A percentile compares a stretch with the other conserved stretches of the same genome.
phyloP scores from a whole-genome alignment of 2,113 vertebrate genomes.

The Lepus timidus region DNA sequence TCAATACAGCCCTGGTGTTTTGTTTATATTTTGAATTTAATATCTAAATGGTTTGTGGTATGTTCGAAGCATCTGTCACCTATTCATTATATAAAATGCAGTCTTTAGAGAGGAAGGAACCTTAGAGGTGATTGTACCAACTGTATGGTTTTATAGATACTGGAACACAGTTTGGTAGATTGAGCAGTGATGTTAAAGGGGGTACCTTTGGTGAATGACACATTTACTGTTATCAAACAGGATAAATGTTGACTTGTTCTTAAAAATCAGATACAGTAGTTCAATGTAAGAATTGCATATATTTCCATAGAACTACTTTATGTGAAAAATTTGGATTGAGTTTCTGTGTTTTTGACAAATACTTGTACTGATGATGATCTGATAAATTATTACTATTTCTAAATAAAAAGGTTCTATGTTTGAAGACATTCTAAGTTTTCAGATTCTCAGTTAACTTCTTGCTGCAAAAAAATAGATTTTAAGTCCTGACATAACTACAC shows the following conservation, averaged over 20 bases:
- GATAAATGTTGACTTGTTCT: background rate
- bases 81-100: background rate
- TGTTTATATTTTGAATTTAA: background rate
- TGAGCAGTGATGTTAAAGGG: too few species aligned
- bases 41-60: background rate
- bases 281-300: constrained; percentile 25
- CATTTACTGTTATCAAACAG: background rate
- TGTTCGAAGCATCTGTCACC: background rate
- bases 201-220: background rate
- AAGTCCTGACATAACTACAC: background rate
- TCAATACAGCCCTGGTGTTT: background rate
- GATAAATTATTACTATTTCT: background rate
- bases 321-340: constrained; percentile 40
- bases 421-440: constrained; percentile 40
- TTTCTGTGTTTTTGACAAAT: background rate
- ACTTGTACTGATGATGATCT: background rate
- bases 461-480: background rate
- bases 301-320: constrained; percentile 5
- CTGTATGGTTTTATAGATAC: background rate
- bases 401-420: background rate
- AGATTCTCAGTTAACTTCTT: constrained; percentile 1
- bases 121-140: background rate
- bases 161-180: background rate
- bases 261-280: background rate
- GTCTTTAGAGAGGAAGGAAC: background rate